phyloP scores from a whole-genome alignment of 2,797 vertebrate species.

The Oreortyx pictus region DNA sequence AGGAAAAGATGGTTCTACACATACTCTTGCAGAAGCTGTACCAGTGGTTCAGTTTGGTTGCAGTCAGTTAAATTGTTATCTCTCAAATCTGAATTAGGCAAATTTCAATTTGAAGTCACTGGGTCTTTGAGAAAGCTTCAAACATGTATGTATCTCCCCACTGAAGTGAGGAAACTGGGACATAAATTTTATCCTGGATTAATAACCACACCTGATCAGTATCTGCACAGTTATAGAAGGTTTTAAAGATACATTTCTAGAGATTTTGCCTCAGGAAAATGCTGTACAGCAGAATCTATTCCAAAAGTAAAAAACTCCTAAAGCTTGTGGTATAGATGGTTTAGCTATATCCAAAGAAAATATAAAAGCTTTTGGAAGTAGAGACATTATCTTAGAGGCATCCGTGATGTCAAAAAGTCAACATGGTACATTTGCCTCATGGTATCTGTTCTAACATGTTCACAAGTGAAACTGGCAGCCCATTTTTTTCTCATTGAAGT shows the following conservation, averaged over 20 bases:
- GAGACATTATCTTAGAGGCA: not conserved
- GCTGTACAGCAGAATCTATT: not conserved
- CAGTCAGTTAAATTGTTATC: not conserved
- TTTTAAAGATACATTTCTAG: not conserved
- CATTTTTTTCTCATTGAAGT: not conserved
- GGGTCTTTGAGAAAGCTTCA: not conserved
- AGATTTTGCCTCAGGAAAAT: not conserved
- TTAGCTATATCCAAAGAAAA: not conserved
- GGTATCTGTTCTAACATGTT: not conserved
- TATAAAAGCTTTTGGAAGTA: not conserved
- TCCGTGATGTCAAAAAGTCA: conserved; percentile 4
- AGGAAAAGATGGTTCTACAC: not conserved
- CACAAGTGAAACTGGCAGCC: not conserved
- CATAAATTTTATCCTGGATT: not conserved
- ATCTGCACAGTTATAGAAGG: not conserved
- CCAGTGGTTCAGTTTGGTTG: not conserved
- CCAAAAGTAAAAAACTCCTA: not conserved
- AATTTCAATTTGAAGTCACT: not conserved
- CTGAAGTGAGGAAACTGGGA: not conserved
- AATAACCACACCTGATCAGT: not conserved
- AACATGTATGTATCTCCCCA: not conserved
- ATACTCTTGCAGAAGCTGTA: not conserved
- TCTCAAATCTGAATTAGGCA: not conserved
- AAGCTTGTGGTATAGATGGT: not conserved
- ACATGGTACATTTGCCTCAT: not conserved